Conservation (phyloP, 2,113 vertebrate genomes). For the Chrysochloris asiatica region DNA sequence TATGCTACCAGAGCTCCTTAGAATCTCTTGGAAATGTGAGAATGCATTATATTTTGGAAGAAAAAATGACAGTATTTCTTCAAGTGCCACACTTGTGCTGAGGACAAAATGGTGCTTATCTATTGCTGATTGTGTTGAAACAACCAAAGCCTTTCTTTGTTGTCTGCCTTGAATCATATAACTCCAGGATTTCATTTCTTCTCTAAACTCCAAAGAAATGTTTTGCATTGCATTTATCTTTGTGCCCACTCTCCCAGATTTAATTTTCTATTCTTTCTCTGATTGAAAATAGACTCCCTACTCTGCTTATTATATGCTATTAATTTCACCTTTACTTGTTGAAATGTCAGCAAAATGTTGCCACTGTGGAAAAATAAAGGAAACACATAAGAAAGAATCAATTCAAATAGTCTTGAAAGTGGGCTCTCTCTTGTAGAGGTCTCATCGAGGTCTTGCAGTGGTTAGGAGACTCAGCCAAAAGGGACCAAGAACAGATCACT, state of each 20-base stretch:
- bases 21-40: neutral
- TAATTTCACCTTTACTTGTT: slow-evolving; percentile 3
- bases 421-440: neutral
- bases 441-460: neutral
- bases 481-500: neutral
- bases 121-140: neutral
- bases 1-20: too few relatives aligned
- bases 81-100: rapidly evolving
- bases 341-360: neutral
- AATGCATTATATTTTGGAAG: neutral
- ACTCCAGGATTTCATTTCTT: neutral
- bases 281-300: neutral
- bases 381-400: neutral
- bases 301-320: neutral
- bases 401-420: neutral
- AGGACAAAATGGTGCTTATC: neutral
- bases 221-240: neutral
- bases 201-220: neutral
- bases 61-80: neutral
- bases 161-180: neutral
- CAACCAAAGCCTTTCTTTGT: neutral
- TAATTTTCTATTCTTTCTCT: neutral
- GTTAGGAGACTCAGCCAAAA: neutral
- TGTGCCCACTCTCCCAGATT: neutral
- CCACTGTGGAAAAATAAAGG: neutral